Percentiles rank a stretch among this genome's conserved stretches.
These are phyloP conservation scores for Orthosia gracilis DNA, from an alignment of 2,888 invertebrate species.

Conservation along the genomic window DNA sequence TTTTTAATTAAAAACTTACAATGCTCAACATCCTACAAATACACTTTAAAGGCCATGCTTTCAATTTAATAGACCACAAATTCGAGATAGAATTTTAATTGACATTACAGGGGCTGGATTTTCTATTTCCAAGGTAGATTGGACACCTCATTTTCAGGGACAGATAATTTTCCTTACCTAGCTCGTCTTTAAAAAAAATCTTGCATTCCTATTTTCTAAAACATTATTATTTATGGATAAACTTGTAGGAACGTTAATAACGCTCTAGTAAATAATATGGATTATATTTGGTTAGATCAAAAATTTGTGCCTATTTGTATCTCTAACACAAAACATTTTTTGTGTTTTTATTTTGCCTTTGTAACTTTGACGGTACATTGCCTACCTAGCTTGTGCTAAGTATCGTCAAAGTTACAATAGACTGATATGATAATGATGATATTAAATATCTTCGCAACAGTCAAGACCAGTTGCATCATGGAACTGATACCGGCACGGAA, in stretches of 20 bases:
- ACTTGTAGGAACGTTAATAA: too few species aligned
- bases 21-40: neutral
- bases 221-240: neutral
- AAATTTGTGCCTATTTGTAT: neutral
- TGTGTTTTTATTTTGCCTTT: too few species aligned
- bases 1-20: neutral
- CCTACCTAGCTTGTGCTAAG: neutral
- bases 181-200: neutral
- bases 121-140: neutral
- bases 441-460: neutral
- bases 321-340: too few species aligned
- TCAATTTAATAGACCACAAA: neutral
- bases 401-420: neutral
- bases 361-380: too few species aligned
- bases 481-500: conserved; percentile 20
- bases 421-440: neutral
- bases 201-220: neutral
- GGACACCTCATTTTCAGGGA: neutral
- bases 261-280: too few species aligned
- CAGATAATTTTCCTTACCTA: neutral
- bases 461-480: conserved; percentile 31
- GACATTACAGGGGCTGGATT: neutral
- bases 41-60: neutral
- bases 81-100: neutral
- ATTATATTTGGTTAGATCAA: neutral